Base-by-base conservation (phyloP, 2,888 invertebrate genomes). In the Ecdyonurus torrentis region DNA sequence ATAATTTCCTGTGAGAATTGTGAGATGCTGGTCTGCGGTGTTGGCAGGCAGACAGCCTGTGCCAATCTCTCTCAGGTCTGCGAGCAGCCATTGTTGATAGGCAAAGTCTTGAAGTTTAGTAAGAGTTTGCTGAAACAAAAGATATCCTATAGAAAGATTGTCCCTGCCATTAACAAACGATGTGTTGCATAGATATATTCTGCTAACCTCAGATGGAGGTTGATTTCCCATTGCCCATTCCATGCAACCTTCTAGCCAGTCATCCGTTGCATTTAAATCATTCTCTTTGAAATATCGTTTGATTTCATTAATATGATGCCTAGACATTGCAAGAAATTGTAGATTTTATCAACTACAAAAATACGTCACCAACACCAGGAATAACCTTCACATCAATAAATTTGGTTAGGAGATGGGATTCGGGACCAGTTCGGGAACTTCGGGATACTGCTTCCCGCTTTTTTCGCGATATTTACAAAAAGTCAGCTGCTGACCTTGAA, bases 1-100 rank as follows among this genome's bases (percentile, higher is more conserved):
- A 72, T 79, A 84, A 66, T 74, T 77, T 50, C 81, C 83, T 62
- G 73, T 74, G 1, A 85, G 70, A 1, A 75, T 71, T 1, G 75
- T 76, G 68, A 77, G 79, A 55, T 73, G 73, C 64, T 78, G 74
- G 18, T 72, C 70, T 1, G 72, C 73, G 23, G 87, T 71, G 70
- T 81, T 78, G 1, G 70, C 71, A 0, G 87, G 87, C 55, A 87
- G 72, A 60, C 78, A 81, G 0, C 82, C 80, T 0, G 80, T 78
- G 66, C 83, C 81, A 59, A 86, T 80, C 19, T 84, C 82, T 63
- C 81, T 76, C 60, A 87, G 72, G 71, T 87, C 83, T 67, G 82
- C 78, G 2, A 84, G 71, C 59, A 83, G 71, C 86, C 86, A 87
- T 70, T 87, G 87, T 64, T 82, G 78, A 67, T 78, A 81, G 0